Evolutionary conservation across 2,888 invertebrate genomes (phyloP).

Genomic region (Drosophila prolongata): DNA sequence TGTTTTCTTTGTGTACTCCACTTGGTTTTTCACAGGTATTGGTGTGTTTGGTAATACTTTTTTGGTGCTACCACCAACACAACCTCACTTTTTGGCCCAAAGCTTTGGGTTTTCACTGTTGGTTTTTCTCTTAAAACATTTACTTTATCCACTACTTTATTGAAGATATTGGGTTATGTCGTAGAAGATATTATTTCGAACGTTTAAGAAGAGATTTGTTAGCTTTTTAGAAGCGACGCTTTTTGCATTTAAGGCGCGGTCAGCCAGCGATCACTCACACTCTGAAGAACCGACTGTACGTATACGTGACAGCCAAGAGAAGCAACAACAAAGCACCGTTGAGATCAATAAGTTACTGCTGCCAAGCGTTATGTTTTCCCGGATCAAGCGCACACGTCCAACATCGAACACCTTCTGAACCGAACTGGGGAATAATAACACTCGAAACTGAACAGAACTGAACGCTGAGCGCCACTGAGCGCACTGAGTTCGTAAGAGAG

Average conservation of each 20-base stretch:
- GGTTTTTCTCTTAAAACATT: conserved; percentile 1
- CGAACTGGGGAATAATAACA: conserved; percentile 6
- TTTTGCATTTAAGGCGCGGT: conserved; percentile 75
- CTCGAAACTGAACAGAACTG: not conserved
- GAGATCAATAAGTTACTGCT: conserved; percentile 65
- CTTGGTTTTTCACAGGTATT: conserved; percentile 41
- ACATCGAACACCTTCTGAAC: conserved; percentile 69
- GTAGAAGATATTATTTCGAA: conserved; percentile 23
- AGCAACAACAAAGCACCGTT: conserved; percentile 72
- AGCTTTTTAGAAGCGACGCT: conserved; percentile 47
- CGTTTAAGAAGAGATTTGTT: not conserved
- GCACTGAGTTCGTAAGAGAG: conserved; percentile 55
- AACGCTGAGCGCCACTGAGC: conserved; percentile 36
- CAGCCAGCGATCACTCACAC: conserved; percentile 60
- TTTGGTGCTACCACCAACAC: conserved; percentile 70
- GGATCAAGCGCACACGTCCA: conserved; percentile 69
- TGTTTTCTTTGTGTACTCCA: conserved; percentile 41
- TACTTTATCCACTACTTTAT: conserved; percentile 16
- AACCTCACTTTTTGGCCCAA: conserved; percentile 70
- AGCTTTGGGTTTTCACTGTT: conserved; percentile 36
- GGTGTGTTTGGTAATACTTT: conserved; percentile 73
- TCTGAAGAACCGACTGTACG: conserved; percentile 38
- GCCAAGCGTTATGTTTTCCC: conserved; percentile 30
- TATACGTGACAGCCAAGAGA: conserved; percentile 43
- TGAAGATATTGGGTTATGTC: conserved; percentile 4